Base-by-base conservation (phyloP, 2,888 invertebrate genomes). In the Nomada hirtipes region DNA sequence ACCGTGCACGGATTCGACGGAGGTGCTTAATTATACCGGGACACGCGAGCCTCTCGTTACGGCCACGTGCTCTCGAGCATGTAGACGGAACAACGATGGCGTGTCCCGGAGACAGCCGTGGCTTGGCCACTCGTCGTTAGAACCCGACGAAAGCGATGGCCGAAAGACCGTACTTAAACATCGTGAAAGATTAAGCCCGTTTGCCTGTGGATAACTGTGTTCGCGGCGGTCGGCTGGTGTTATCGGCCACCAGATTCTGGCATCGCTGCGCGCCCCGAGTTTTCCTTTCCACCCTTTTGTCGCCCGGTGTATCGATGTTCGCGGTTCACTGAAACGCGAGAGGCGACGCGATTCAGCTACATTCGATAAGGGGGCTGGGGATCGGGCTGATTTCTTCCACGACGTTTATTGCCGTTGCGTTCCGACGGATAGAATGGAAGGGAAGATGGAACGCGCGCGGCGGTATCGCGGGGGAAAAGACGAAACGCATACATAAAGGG, bases 41-140 rank as follows among this genome's bases (percentile, higher is more conserved):
- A 75, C 90, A 90, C 89, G 90, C 91, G 83, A 90, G 81, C 77
- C 81, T 84, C 90, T 89, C 91, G 86, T 90, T 90, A 90, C 76
- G 55, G 78, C 64, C 60, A 70, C 83, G 80, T 69, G 78, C 73
- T 68, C 69, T 69, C 75, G 76, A 80, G 80, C 72, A 64, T 65
- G 80, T 67, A 64, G 78, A 63, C 75, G 82, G 87, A 83, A 84
- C 26, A 57, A 15, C 18, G 11, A 15, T 63, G 80, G 15, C 80
- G 64, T 61, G 76, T 76, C 70, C 71, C 83, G 73, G 76, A 80
- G 88, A 86, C 88, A 83, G 26, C 53, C 53, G 63, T 57, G 42
- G 63, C 63, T 29, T 11, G 23, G 52, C 57, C 44, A 13, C 70
- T 55, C 63, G 79, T 86, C 82, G 81, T 80, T 79, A 73, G 72